A percentile compares a stretch with the other conserved stretches of the same genome.
phyloP scores from a whole-genome alignment of 2,113 vertebrate genomes.

The Pteropus alecto region DNA sequence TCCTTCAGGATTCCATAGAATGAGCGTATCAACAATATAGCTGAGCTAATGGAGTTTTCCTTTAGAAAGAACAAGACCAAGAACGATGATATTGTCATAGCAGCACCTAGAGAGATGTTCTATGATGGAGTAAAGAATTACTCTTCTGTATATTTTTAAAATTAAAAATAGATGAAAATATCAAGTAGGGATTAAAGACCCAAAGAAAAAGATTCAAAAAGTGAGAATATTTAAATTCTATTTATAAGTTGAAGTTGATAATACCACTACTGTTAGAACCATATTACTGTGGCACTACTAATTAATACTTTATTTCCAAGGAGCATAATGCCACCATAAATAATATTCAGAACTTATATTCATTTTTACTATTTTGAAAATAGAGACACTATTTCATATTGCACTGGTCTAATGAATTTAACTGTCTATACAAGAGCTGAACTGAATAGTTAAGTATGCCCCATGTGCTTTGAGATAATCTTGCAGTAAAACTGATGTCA shows the following conservation, averaged over 20 bases:
- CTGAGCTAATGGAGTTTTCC: not conserved
- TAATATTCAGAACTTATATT: constrained; percentile 23
- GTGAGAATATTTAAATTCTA: constrained; percentile 33
- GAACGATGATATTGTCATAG: not conserved
- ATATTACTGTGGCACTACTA: not conserved
- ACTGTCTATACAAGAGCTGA: not conserved
- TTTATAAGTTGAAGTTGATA: constrained; percentile 13
- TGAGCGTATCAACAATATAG: not conserved
- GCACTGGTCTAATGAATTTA: not conserved
- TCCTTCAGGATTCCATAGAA: not conserved
- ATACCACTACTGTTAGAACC: constrained; percentile 19
- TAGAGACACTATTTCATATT: constrained; percentile 4
- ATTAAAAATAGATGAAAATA: not conserved
- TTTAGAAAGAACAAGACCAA: not conserved
- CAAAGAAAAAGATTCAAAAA: not conserved
- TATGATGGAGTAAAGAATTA: not conserved
- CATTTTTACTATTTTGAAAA: constrained; percentile 49
- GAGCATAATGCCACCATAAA: not conserved
- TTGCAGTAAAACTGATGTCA: constrained; percentile 34
- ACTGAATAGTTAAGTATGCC: not conserved
- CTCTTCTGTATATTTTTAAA: not conserved
- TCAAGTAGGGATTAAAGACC: not conserved
- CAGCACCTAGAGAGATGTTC: not conserved
- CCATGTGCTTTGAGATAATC: not conserved
- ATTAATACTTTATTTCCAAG: constrained; percentile 36